Conservation (phyloP, 2,113 vertebrate species). For the Alligator mississippiensis region DNA sequence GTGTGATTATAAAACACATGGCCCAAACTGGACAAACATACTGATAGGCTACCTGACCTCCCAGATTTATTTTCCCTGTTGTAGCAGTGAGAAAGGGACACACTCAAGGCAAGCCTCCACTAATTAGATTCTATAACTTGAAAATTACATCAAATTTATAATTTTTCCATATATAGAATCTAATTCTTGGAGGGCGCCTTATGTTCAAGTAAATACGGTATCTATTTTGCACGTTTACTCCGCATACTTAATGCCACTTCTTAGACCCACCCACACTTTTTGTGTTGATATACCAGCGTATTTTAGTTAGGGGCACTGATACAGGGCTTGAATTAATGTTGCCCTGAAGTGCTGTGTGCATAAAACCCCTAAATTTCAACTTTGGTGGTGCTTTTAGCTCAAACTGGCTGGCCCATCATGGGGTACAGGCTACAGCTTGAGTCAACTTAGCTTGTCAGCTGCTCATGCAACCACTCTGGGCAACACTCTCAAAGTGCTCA, state of each 20-base stretch:
- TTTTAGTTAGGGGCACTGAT: not conserved
- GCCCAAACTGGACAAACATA: no score
- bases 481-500: fast-evolving
- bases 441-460: not conserved
- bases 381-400: not conserved
- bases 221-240: not conserved
- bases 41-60: no score
- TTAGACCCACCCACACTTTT: not conserved
- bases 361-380: not conserved
- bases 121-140: no score
- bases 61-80: no score
- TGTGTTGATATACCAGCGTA: not conserved
- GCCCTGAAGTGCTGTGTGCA: not conserved
- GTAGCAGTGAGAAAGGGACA: no score
- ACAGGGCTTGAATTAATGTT: not conserved
- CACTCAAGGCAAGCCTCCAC: no score
- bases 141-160: no score
- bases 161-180: no score
- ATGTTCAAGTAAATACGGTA: not conserved
- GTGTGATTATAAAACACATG: no score
- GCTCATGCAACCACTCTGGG: not conserved
- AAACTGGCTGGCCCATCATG: not conserved
- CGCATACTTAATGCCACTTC: not conserved
- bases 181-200: no score
- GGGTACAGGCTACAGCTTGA: fast-evolving